phyloP scores from a whole-genome alignment of 2,797 vertebrate genomes.

The Odontamblyopus rebecca region DNA sequence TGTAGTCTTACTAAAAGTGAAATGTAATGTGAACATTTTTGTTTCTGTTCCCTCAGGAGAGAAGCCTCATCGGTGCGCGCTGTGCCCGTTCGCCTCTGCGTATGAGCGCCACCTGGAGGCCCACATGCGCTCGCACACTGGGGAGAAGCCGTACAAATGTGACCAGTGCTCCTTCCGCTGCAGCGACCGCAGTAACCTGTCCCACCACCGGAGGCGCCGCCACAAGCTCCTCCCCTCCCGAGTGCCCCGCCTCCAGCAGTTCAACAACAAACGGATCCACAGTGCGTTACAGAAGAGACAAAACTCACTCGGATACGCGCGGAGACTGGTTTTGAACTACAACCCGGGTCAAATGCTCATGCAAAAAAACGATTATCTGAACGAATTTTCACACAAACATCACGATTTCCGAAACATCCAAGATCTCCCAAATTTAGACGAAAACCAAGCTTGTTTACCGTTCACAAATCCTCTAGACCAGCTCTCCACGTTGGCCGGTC shows the following conservation, averaged over 20 bases:
- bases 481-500: conserved; percentile 89
- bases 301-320: conserved; percentile 83
- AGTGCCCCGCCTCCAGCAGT: conserved; percentile 81
- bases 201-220: conserved; percentile 93
- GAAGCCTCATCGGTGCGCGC: conserved; percentile 94
- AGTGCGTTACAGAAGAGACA: conserved; percentile 92
- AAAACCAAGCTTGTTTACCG: conserved; percentile 76
- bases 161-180: conserved; percentile 96
- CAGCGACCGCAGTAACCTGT: conserved; percentile 97
- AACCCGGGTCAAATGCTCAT: conserved; percentile 86
- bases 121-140: conserved; percentile 97
- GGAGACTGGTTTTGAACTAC: conserved; percentile 88
- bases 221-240: conserved; percentile 95
- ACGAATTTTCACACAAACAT: conserved; percentile 78
- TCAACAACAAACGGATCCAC: conserved; percentile 91
- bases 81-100: conserved; percentile 96
- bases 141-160: conserved; percentile 98
- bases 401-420: conserved; percentile 72
- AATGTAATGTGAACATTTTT: neutral
- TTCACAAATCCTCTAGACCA: conserved; percentile 92
- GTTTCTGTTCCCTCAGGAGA: conserved; percentile 78
- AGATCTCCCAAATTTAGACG: conserved; percentile 72
- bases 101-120: conserved; percentile 98
- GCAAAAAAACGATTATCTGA: conserved; percentile 86
- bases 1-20: neutral